A percentile compares a stretch with the other conserved stretches of the same genome.
Evolutionary conservation across 37 sponge, comb jelly and placozoan genomes (phyloP).

Genomic region (Beroe forskalii): DNA sequence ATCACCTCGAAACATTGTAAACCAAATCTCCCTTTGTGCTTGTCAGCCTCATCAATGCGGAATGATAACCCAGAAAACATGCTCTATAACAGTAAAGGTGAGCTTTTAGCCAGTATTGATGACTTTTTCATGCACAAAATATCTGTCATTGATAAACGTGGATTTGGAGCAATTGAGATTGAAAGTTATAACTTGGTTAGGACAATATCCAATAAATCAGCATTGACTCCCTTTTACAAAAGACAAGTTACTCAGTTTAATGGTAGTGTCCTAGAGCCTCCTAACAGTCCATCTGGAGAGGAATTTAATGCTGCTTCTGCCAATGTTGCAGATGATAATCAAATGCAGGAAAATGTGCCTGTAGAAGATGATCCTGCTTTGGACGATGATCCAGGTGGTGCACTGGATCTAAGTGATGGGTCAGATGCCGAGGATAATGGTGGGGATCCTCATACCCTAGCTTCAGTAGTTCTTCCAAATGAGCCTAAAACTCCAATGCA

Average conservation of each 20-base stretch:
- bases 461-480: not conserved
- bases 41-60: not conserved
- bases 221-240: conserved; percentile 35
- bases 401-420: conserved; percentile 19
- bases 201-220: not conserved
- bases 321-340: not conserved
- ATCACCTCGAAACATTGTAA: not conserved
- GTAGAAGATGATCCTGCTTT: not conserved
- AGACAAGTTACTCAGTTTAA: conserved; percentile 14
- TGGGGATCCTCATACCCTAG: not conserved
- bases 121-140: conserved; percentile 2
- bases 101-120: conserved; percentile 15
- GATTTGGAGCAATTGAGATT: conserved; percentile 19
- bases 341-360: not conserved
- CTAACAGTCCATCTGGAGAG: not conserved
- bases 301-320: not conserved
- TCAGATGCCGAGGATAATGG: conserved; percentile 14
- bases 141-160: not conserved
- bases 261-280: not conserved
- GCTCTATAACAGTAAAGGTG: conserved; percentile 17
- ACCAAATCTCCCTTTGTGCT: not conserved
- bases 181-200: not conserved
- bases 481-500: conserved; percentile 22
- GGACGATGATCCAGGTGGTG: conserved; percentile 1
- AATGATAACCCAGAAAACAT: conserved; percentile 40